phyloP scores from a whole-genome alignment of 2,797 vertebrate genomes.

The Aphelocoma californica region DNA sequence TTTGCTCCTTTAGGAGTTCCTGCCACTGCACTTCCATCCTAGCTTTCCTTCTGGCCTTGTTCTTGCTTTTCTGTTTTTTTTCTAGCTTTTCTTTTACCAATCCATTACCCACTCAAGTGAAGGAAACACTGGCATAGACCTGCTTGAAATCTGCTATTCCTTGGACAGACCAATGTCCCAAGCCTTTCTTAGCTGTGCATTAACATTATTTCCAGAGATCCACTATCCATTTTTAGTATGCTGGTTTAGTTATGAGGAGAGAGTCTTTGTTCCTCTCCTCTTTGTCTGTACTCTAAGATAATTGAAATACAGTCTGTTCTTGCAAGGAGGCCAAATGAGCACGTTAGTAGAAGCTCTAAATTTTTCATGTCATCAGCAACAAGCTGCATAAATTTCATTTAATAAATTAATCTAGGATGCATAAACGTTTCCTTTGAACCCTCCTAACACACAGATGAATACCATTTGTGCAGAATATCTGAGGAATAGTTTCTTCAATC shows the following conservation, averaged over 20 bases:
- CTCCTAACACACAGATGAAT: slow-evolving; percentile 21
- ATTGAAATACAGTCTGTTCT: slow-evolving; percentile 45
- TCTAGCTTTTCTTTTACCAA: neutral
- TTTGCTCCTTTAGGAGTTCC: neutral
- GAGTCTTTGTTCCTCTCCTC: slow-evolving; percentile 34
- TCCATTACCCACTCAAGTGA: neutral
- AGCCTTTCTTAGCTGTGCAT: neutral
- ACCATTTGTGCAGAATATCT: slow-evolving; percentile 6
- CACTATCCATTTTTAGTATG: neutral
- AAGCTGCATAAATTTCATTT: slow-evolving; percentile 64
- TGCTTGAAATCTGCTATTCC: neutral
- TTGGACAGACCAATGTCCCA: neutral
- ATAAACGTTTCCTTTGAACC: slow-evolving; percentile 56
- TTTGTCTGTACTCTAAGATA: slow-evolving; percentile 32
- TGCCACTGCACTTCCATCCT: neutral
- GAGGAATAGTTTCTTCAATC: slow-evolving; percentile 42
- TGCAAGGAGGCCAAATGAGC: slow-evolving; percentile 33
- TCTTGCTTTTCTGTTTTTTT: neutral
- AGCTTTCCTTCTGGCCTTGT: neutral
- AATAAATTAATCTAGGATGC: slow-evolving; percentile 59
- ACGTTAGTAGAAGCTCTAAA: slow-evolving; percentile 21
- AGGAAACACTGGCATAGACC: neutral
- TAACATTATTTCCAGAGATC: neutral
- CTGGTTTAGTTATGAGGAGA: neutral
- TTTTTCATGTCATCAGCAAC: slow-evolving; percentile 62